Base-by-base conservation (phyloP, 2,797 vertebrate species). In the Sebastes wilsoni region DNA sequence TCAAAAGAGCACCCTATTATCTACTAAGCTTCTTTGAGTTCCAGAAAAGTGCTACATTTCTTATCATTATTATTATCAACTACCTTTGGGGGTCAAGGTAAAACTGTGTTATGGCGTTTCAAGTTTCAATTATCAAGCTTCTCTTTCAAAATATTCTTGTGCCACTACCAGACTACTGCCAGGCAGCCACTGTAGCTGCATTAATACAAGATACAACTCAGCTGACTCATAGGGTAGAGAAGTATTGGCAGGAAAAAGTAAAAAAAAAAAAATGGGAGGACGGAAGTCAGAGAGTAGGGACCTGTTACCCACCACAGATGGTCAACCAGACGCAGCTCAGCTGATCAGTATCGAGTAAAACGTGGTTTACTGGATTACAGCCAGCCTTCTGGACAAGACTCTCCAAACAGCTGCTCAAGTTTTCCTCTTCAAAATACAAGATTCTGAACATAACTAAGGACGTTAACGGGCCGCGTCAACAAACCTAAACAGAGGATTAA, bases 241-340 rank as follows among this genome's bases (percentile, higher is more conserved):
- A 62, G 36, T 56, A n/a, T 62, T 82, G 70, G 79, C 74, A 77
- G 68, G 8, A 70, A 66, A 75, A 72, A 23, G 4, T 6, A n/a
- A 10, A 61, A 25, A 18, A 25, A 25, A 78, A 56, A 54, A 72
- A 76, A 36, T 22, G 4, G 58, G 22, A 71, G 6, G 60, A 75
- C 75, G 52, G 0, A 60, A 69, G 80, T 79, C 61, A 83, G 79
- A 76, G 81, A 69, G 72, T 34, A 75, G 30, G 18, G 67, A 85
- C 70, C 77, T 87, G 34, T 77, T 79, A 79, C 75, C 82, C 52
- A 65, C 36, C 73, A 60, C 88, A 92, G 90, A 89, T 87, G 88
- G 80, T 85, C 52, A 70, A 81, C 69, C 73, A 85, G 87, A 82
- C 25, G 22, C 75, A 75, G 64, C 4, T 60, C 75, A 73, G 64